phyloP scores from a whole-genome alignment of 2,113 vertebrate species.

The Epinephelus fuscoguttatus region DNA sequence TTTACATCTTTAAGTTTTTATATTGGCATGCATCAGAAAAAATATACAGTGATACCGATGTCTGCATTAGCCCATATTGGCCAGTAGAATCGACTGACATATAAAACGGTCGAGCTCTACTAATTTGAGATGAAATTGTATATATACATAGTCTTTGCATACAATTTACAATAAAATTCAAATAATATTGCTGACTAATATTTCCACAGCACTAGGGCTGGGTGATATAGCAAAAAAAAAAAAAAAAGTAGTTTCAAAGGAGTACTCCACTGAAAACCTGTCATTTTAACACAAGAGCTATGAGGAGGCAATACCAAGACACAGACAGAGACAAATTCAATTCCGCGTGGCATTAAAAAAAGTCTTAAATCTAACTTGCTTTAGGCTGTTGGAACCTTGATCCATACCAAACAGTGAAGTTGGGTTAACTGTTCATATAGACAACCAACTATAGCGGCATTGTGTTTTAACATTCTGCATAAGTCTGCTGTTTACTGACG shows the following conservation, averaged over 20 bases:
- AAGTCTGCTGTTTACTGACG: not conserved
- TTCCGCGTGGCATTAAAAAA: too few species aligned
- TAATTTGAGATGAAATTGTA: not conserved
- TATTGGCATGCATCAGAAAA: too few species aligned
- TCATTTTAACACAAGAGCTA: too few species aligned
- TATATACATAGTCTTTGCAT: not conserved
- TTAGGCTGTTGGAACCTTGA: too few species aligned
- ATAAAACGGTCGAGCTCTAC: too few species aligned
- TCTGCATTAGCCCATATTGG: too few species aligned
- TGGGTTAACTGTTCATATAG: not conserved
- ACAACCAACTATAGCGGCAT: not conserved
- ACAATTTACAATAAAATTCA: not conserved
- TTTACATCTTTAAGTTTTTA: too few species aligned
- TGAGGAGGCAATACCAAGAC: too few species aligned
- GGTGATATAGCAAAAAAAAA: not conserved
- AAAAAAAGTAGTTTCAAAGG: not conserved
- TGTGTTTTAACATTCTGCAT: not conserved
- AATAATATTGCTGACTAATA: not conserved
- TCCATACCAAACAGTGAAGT: not conserved
- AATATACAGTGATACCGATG: too few species aligned
- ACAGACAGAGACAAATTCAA: too few species aligned
- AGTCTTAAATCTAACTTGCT: too few species aligned
- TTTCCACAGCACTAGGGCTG: not conserved
- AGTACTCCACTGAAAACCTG: not conserved
- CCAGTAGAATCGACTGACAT: too few species aligned